Evolutionary conservation across 2,888 invertebrate species (phyloP).

Genomic region (Plutella xylostella): DNA sequence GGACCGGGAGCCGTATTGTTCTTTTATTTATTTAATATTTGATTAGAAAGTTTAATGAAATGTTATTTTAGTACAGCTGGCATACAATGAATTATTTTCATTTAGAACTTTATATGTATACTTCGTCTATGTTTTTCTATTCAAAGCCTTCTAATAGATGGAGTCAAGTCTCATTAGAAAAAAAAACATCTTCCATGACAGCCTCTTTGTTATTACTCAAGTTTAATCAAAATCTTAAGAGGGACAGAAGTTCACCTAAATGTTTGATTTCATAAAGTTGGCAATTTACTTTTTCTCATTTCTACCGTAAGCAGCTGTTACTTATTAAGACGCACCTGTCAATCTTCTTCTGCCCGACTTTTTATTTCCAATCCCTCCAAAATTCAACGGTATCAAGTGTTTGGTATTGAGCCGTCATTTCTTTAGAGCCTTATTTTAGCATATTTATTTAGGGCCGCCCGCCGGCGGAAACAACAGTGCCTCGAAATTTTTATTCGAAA

Average conservation of each 20-base stretch:
- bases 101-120: too few relatives aligned
- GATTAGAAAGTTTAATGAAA: too few relatives aligned
- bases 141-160: too few relatives aligned
- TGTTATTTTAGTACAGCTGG: too few relatives aligned
- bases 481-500: slow-evolving; percentile 23
- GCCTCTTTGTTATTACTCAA: slow-evolving; percentile 4
- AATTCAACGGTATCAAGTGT: slow-evolving; percentile 44
- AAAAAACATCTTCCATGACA: too few relatives aligned
- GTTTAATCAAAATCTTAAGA: slow-evolving; percentile 13
- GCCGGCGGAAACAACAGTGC: slow-evolving; percentile 25
- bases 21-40: too few relatives aligned
- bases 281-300: slow-evolving; percentile 65
- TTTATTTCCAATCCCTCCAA: slow-evolving; percentile 56
- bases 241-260: slow-evolving; percentile 14
- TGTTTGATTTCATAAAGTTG: slow-evolving; percentile 36
- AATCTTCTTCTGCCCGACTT: slow-evolving; percentile 55
- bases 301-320: slow-evolving; percentile 51
- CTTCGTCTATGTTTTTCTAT: too few relatives aligned
- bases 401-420: slow-evolving; percentile 32
- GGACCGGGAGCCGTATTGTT: too few relatives aligned
- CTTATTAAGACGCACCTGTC: slow-evolving; percentile 70
- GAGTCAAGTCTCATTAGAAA: neutral
- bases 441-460: slow-evolving; percentile 45
- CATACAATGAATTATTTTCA: too few relatives aligned
- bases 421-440: slow-evolving; percentile 41